Evolutionary conservation across 1,140 invertebrate genomes (phyloP), one percentile per base, ranked within the genome.

Genomic region (Ericerus pela): DNA sequence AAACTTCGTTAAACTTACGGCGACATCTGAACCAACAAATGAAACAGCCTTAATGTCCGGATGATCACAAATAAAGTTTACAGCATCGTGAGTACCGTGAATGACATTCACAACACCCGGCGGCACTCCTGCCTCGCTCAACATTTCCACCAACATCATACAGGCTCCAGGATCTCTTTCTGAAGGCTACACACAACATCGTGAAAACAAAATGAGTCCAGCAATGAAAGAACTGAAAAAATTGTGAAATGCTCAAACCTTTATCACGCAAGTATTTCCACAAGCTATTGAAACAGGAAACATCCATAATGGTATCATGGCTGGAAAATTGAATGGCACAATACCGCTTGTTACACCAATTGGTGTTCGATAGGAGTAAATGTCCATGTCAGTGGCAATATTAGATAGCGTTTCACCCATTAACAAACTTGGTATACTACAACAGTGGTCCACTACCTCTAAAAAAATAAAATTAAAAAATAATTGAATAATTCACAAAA

Each of bases 251-350:
- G 30, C 5, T 20, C 38, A 53, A 51, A 64, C 63, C 55, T 87
- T 88, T 36, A 88, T 70, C 56, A 88, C 70, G 61, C 80, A 76
- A 0, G 84, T 79, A 65, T 87, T 85, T 51, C 96, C 96, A 60
- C 88, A 90, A 5, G 91, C 90, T 16, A 95, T 70, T 4, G 93
- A 86, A 58, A 96, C 75, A 0, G 94, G 94, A 73, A 97, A 95
- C 83, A 95, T 96, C 96, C 96, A 99, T 1, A 99, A 74, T 0
- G 96, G 96, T 65, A 99, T 96, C 96, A 99, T 99, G 31, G 96
- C 95, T 0, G 96, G 96, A 70, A 99, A 99, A 72, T 94, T 94
- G 67, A 93, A 93, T 0, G 88, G 88, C 30, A 88, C 86, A 63
- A 96, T 91, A 33, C 90, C 91, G 60, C 84, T 85, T 55, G 84